A percentile compares a stretch with the other conserved stretches of the same genome.
phyloP scores from a whole-genome alignment of 1,140 invertebrate species.

The Gonatopus flavifemur region DNA sequence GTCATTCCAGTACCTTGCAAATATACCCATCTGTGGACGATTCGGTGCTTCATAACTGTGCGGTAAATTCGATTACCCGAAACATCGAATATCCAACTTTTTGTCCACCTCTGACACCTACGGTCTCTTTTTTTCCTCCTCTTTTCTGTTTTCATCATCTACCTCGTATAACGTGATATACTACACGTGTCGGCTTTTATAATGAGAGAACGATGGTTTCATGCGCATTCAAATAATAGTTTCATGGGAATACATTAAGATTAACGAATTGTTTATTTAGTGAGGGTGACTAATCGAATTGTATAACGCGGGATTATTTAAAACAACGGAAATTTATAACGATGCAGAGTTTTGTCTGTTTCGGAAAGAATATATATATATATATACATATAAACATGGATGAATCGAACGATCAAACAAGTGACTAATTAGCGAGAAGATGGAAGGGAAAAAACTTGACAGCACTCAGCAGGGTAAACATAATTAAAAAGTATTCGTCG shows the following conservation, averaged over 20 bases:
- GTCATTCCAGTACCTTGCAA: no score
- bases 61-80: constrained; percentile 33
- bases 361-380: no score
- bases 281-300: no score
- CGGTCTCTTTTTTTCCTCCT: not conserved
- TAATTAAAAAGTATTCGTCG: not conserved
- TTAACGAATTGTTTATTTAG: no score
- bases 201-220: constrained; percentile 18
- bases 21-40: no score
- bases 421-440: no score
- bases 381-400: no score
- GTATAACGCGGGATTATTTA: no score
- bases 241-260: constrained; percentile 23
- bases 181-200: constrained; percentile 9
- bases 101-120: constrained; percentile 21
- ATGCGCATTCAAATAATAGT: constrained; percentile 13
- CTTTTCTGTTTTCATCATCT: no score
- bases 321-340: no score
- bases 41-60: constrained; percentile 20
- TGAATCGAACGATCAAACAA: not conserved
- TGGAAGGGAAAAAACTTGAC: not conserved
- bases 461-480: not conserved
- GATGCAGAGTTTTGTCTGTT: no score
- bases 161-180: no score
- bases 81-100: constrained; percentile 32